Evolutionary conservation across 1,140 invertebrate species (phyloP), one percentile per base, ranked within the genome.

Genomic region (Drosophila orosa): DNA sequence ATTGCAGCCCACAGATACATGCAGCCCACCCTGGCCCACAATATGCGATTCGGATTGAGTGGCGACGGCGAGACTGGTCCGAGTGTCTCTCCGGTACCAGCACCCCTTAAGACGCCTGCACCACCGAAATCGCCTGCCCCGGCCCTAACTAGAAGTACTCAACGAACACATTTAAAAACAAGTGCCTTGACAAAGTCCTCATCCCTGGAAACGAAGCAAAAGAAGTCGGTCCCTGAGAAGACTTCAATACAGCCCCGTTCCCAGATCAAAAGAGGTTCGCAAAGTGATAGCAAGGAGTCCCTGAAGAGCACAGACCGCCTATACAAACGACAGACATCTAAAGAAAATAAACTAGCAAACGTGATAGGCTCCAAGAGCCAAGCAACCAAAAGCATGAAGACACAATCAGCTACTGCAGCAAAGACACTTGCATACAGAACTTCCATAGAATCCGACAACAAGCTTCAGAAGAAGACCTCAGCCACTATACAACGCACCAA

Each of bases 401-500:
- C 84, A 80, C 84, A 89, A 89, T 89, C 84, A 89, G 84, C 69
- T 69, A 83, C 50, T 78, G 55, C 48, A 74, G 79, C 67, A 45
- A 89, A 65, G 79, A 74, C 77, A 78, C 86, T 89, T 83, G 84
- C 74, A 72, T 75, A 76, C 63, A 86, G 54, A 82, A 90, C 85
- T 90, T 90, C 86, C 86, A 90, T 90, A 85, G 81, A 86, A 62
- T 58, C 78, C 42, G 85, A 90, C 42, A 89, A 90, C 86, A 90
- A 71, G 25, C 39, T 80, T 48, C 75, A 66, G 39, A 83, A 73
- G 57, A 80, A 89, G 66, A 54, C 52, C 17, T 50, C 75, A 83
- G 60, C 74, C 47, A 77, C 39, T 54, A 50, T 74, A 69, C 73
- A 90, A 63, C 86, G 67, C 69, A 90, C 69, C 52, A 89, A 86